Evolutionary conservation across 2,888 invertebrate species (phyloP), one percentile per base, ranked within the genome.

Genomic region (Rhingia campestris): DNA sequence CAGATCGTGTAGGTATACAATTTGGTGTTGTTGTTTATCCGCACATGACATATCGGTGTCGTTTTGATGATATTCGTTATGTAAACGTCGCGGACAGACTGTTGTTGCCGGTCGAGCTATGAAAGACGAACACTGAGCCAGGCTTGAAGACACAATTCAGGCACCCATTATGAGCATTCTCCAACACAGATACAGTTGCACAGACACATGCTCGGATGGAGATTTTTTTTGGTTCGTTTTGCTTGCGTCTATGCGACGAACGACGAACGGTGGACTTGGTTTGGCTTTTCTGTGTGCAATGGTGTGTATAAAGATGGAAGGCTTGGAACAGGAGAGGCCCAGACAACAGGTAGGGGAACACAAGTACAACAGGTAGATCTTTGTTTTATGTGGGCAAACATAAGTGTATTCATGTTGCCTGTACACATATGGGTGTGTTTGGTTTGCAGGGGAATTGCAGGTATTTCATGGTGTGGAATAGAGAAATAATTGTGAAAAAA

Each of bases 51-150:
- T 32, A 37, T 12, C 22, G 53, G 69, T 41, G 4, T 10, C 7
- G 10, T 35, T 58, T 22, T 43, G 54, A 39, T 54, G 69, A 63
- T 64, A 84, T 66, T 84, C 59, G 74, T 84, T 70, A 79, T 80
- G 80, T 80, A 70, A 79, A 84, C 74, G 84, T 79, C 79, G 82
- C 79, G 73, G 45, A 69, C 56, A 61, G 66, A 84, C 84, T 74
- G 80, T 51, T 79, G 84, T 75, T 75, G 64, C 73, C 66, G 74
- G 58, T 73, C 70, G 64, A 47, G 9, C 14, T 47, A 74, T 75
- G 69, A 74, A 74, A 79, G 80, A 66, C 64, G 47, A 77, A 43
- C 72, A 49, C 63, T 73, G 63, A 73, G 77, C 73, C 54, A 63
- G 66, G 73, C 72, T 82, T 82, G 56, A 73, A 79, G 76, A 79